phyloP scores from a whole-genome alignment of 2,113 vertebrate species.

The Garra rufa region DNA sequence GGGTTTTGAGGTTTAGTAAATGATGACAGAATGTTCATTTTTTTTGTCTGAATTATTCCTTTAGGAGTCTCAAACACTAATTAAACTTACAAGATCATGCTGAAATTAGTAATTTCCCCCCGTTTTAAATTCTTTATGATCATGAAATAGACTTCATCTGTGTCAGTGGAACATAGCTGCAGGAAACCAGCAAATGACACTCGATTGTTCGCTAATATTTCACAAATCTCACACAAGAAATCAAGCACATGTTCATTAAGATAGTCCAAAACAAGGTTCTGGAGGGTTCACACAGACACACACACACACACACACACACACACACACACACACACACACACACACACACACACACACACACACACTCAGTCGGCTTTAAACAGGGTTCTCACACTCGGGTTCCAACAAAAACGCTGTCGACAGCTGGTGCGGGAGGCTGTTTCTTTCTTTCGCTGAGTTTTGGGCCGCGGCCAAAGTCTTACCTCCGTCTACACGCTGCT shows the following conservation, averaged over 20 bases:
- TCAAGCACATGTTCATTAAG: slow-evolving; percentile 20
- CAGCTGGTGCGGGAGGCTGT: slow-evolving; percentile 53
- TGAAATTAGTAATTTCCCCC: slow-evolving; percentile 16
- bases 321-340: slow-evolving; percentile 33
- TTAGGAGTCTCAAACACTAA: neutral
- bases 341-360: slow-evolving; percentile 32
- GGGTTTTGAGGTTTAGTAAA: neutral
- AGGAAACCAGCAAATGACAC: slow-evolving; percentile 14
- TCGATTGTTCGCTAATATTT: neutral
- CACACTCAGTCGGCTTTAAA: slow-evolving; percentile 15
- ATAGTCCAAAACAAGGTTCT: slow-evolving; percentile 10
- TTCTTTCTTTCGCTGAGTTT: slow-evolving; percentile 52
- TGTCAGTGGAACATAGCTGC: slow-evolving; percentile 1
- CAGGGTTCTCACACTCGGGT: slow-evolving; percentile 42
- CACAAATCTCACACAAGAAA: neutral
- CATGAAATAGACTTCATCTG: slow-evolving; percentile 26
- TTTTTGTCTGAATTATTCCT: neutral
- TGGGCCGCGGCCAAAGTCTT: slow-evolving; percentile 55
- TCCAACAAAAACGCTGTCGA: slow-evolving; percentile 44
- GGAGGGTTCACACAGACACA: slow-evolving; percentile 19
- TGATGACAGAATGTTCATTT: neutral
- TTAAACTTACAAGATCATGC: neutral
- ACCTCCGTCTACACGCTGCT: slow-evolving; percentile 47
- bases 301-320: too few relatives aligned
- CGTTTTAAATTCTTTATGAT: slow-evolving; percentile 41